phyloP scores from a whole-genome alignment of 2,888 invertebrate genomes.

The Pteria penguin region DNA sequence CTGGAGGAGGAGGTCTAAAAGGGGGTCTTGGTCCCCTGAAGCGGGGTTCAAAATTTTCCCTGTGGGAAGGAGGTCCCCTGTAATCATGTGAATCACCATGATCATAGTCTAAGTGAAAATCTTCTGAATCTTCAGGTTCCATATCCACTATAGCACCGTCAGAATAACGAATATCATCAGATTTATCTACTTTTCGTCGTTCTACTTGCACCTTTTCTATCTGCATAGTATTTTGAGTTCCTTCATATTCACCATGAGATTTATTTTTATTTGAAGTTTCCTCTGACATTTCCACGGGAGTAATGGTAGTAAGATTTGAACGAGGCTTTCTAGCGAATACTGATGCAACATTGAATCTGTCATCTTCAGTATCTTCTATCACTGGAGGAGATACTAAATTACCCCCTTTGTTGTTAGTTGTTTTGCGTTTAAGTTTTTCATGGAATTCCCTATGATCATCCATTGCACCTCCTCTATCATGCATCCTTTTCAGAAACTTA shows the following conservation, averaged over 20 bases:
- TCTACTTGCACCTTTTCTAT: slow-evolving; percentile 21
- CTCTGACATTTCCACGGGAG: slow-evolving; percentile 35
- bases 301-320: slow-evolving; percentile 59
- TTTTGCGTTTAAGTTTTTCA: slow-evolving; percentile 72
- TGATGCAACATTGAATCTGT: slow-evolving; percentile 32
- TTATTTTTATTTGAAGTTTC: slow-evolving; percentile 2
- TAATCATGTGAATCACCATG: background rate
- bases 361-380: slow-evolving; percentile 22
- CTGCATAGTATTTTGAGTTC: background rate
- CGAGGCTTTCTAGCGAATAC: slow-evolving; percentile 51
- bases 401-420: slow-evolving; percentile 41
- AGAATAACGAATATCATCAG: slow-evolving; percentile 14
- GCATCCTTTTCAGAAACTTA: slow-evolving; percentile 4
- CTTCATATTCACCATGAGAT: background rate
- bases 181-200: slow-evolving; percentile 6
- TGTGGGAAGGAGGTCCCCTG: background rate
- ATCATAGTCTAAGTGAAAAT: slow-evolving; percentile 15
- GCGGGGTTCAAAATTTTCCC: slow-evolving; percentile 18
- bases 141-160: background rate
- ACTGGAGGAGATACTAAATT: slow-evolving; percentile 49
- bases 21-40: background rate
- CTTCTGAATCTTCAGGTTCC: slow-evolving; percentile 9
- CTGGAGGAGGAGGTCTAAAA: slow-evolving; percentile 16
- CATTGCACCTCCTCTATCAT: slow-evolving; percentile 11
- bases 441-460: slow-evolving; percentile 72